phyloP scores from a whole-genome alignment of 2,888 invertebrate species.

The Monopis laevigella region DNA sequence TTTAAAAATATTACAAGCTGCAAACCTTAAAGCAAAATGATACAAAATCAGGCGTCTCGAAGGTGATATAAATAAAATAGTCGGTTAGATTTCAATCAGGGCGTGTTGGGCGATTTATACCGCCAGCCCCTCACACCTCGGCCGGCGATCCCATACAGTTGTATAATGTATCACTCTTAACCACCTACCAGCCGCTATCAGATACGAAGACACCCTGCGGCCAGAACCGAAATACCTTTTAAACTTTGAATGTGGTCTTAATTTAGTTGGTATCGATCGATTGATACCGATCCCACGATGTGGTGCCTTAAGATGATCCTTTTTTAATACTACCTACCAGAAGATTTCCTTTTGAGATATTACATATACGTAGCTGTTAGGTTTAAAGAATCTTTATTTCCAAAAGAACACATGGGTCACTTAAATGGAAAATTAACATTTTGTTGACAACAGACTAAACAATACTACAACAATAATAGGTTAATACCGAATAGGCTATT shows the following conservation, averaged over 20 bases:
- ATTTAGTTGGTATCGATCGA: slow-evolving; percentile 10
- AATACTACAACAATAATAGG: too few species aligned
- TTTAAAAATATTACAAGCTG: too few species aligned
- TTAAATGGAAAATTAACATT: too few species aligned
- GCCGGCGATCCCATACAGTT: slow-evolving; percentile 7
- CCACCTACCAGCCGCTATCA: slow-evolving; percentile 12
- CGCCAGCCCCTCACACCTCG: slow-evolving; percentile 19
- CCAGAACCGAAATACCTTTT: slow-evolving; percentile 7
- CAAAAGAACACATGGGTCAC: too few species aligned
- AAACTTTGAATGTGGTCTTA: slow-evolving; percentile 8
- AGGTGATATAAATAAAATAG: slow-evolving; percentile 15
- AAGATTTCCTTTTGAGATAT: too few species aligned
- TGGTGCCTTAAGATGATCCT: too few species aligned
- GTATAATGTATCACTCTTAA: slow-evolving; percentile 16
- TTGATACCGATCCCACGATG: slow-evolving; percentile 10
- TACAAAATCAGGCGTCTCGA: slow-evolving; percentile 2
- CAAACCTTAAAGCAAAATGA: slow-evolving; percentile 4
- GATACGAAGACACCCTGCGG: slow-evolving; percentile 8
- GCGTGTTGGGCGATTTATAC: slow-evolving; percentile 20
- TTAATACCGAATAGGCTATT: too few species aligned
- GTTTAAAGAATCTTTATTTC: too few species aligned
- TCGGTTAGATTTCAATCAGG: slow-evolving; percentile 19
- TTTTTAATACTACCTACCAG: too few species aligned
- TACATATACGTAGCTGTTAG: too few species aligned
- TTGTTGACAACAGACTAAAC: too few species aligned